Base-by-base conservation (phyloP, 2,113 vertebrate species). In the Hirundichthys speculiger region DNA sequence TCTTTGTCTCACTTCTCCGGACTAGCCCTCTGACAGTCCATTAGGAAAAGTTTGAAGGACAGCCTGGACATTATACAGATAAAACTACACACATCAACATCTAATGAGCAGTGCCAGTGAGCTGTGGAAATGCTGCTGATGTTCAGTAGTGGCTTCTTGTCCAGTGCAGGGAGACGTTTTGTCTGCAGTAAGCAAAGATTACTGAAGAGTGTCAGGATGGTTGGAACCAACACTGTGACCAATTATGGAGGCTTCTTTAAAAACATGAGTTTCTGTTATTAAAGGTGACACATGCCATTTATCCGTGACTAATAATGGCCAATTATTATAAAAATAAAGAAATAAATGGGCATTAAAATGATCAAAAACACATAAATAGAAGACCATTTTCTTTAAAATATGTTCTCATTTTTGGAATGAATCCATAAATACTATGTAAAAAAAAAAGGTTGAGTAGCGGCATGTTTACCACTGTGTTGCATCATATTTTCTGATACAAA, bases 131-230 rank as follows among this genome's bases (percentile, higher is more conserved):
- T 40, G 72, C 79, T 56, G 60, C 79, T 8, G 65, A 67, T 79
- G 55, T 72, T 87, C 79, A 77, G 85, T 73, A 73, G 78, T 82
- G 76, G 54, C 66, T 55, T 73, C 70, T 78, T 79, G 77, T 78
- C 55, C 62, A 4, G 13, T 40, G 56, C 67, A 55, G 53, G 67
- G 75, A 59, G 70, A 77, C 55, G 49, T 66, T 77, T 72, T 59
- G 73, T 73, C 56, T 76, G 70, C 21, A 46, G 73, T 74, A 21
- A 46, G 60, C 63, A 47, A 61, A 71, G 66, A 83, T 75, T 71
- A 69, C 62, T 73, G 79, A 66, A 38, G 52, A 77, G 65, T 58
- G 40, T 47, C 51, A 27, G 60, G 55, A 56, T 48, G 40, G 69
- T 62, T 70, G 41, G 56, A 47, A 39, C 60, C 75, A 46, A 73